Evolutionary conservation across 2,113 vertebrate species (phyloP).

Genomic region (Cromileptes altivelis): DNA sequence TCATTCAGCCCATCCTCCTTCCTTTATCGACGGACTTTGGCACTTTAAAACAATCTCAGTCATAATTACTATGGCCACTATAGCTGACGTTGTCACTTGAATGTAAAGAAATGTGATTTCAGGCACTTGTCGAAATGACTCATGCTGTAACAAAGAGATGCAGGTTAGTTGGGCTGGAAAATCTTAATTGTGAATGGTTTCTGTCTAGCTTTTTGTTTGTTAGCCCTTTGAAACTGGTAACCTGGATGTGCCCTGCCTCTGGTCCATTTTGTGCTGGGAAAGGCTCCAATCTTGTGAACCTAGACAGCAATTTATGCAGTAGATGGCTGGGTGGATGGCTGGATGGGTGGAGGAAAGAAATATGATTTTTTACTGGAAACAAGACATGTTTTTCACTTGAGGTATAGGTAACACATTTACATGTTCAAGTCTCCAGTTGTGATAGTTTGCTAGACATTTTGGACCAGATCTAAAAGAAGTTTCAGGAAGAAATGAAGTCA

Average conservation of each 20-base stretch:
- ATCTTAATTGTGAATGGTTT: background rate
- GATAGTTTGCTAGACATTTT: background rate
- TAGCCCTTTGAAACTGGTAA: background rate
- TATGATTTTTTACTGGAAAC: background rate
- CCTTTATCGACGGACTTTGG: too few relatives aligned
- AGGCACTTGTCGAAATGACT: too few relatives aligned
- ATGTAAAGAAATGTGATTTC: background rate
- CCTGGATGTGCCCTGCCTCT: background rate
- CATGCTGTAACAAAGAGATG: background rate
- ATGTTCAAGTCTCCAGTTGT: too few relatives aligned
- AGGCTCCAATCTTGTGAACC: background rate
- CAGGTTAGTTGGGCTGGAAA: background rate
- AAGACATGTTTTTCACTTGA: background rate
- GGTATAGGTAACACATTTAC: too few relatives aligned
- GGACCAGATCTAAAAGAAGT: background rate
- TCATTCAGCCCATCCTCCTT: too few relatives aligned
- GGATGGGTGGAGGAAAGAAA: background rate
- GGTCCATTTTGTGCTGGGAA: background rate
- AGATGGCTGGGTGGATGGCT: background rate
- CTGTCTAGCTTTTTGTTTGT: background rate
- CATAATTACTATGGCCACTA: background rate
- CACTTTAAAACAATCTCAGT: background rate
- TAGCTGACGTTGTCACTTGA: background rate
- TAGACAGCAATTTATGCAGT: background rate
- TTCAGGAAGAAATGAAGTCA: background rate